These are phyloP conservation scores for Macrosteles quadrilineatus DNA, from an alignment of 1,140 invertebrate genomes.

Conservation along the genomic window DNA sequence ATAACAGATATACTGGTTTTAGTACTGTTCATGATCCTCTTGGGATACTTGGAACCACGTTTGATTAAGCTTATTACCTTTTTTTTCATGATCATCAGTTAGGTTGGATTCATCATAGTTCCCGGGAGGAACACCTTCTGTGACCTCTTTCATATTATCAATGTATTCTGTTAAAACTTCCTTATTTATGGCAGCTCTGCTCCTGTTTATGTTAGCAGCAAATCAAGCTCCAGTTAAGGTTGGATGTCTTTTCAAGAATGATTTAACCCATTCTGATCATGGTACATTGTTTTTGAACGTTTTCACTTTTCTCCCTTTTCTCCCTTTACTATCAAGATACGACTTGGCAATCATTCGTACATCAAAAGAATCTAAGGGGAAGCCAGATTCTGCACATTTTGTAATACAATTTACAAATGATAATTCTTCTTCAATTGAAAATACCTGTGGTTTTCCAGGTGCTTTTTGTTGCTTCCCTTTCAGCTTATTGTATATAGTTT, in stretches of 20 bases:
- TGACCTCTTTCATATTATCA: conserved; percentile 41
- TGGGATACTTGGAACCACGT: conserved; percentile 31
- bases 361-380: conserved; percentile 24
- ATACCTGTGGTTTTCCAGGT: not conserved
- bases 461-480: conserved; percentile 18
- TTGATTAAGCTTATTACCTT: conserved; percentile 32
- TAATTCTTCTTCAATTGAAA: conserved; percentile 7
- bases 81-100: conserved; percentile 46
- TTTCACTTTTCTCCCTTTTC: conserved; percentile 24
- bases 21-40: conserved; percentile 31
- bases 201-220: conserved; percentile 45
- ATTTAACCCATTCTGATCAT: conserved; percentile 43
- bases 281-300: conserved; percentile 45
- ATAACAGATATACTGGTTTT: conserved; percentile 36
- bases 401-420: conserved; percentile 20
- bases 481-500: conserved; percentile 34
- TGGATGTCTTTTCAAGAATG: conserved; percentile 43
- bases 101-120: conserved; percentile 54
- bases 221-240: conserved; percentile 38
- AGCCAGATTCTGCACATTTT: conserved; percentile 15
- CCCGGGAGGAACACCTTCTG: conserved; percentile 46
- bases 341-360: conserved; percentile 26
- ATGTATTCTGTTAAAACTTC: conserved; percentile 43
- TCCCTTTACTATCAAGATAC: conserved; percentile 20
- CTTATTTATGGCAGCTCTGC: conserved; percentile 36